These are phyloP conservation scores for Neodontobutis hainanensis DNA, from an alignment of 2,113 vertebrate genomes.

Conservation along the genomic window DNA sequence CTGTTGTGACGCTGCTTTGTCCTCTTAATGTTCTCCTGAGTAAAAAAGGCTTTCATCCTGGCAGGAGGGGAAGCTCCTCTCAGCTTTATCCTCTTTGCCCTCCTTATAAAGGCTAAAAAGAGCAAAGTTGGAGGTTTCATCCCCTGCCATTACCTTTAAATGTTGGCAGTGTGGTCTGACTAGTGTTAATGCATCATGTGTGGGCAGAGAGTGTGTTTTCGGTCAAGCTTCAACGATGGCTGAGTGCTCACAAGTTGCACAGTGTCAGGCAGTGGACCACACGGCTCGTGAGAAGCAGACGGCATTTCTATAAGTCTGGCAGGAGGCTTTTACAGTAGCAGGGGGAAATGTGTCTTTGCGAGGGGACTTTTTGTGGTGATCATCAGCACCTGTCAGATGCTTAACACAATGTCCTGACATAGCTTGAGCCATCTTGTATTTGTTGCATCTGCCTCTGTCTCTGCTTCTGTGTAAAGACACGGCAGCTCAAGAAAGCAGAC, in stretches of 20 bases:
- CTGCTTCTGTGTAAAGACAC: slow-evolving; percentile 10
- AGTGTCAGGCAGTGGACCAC: slow-evolving; percentile 52
- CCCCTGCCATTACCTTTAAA: slow-evolving; percentile 12
- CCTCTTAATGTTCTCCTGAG: slow-evolving; percentile 73
- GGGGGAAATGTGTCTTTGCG: slow-evolving; percentile 26
- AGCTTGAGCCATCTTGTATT: slow-evolving; percentile 43
- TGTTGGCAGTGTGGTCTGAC: slow-evolving; percentile 39
- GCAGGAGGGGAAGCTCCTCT: slow-evolving; percentile 69
- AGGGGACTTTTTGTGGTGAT: slow-evolving; percentile 39
- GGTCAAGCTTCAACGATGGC: slow-evolving; percentile 9
- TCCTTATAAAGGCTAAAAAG: slow-evolving; percentile 33
- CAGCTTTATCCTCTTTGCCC: slow-evolving; percentile 48
- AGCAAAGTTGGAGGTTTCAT: slow-evolving; percentile 16
- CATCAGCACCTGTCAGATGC: slow-evolving; percentile 65
- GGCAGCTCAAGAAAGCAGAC: neutral
- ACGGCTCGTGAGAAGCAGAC: slow-evolving; percentile 58
- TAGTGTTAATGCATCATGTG: slow-evolving; percentile 10
- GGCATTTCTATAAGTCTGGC: slow-evolving; percentile 57
- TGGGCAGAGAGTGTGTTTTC: slow-evolving; percentile 16
- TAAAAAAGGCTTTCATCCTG: slow-evolving; percentile 74
- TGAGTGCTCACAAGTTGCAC: slow-evolving; percentile 3
- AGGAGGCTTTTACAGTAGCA: slow-evolving; percentile 59
- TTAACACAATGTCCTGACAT: slow-evolving; percentile 27
- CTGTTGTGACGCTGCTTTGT: slow-evolving; percentile 75
- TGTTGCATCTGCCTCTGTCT: slow-evolving; percentile 22